Evolutionary conservation across 2,888 invertebrate species (phyloP), one percentile per base, ranked within the genome.

Genomic region (Drosophila borealis): DNA sequence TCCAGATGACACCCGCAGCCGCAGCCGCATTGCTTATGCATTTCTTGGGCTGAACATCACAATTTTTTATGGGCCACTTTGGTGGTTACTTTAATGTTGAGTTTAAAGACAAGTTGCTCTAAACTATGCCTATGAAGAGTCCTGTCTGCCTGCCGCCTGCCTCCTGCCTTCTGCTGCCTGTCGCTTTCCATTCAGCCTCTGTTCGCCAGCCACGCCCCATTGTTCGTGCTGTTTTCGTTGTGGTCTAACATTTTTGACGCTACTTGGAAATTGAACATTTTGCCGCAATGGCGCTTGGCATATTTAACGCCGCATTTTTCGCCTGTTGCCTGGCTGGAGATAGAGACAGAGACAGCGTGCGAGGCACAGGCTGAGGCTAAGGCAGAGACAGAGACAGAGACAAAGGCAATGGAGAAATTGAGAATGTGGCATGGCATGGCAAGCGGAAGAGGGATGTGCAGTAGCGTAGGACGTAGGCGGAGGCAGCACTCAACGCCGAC

Each of bases 231-330:
- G 10, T 9, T 3, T 11, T 49, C 21, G 42, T 44, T 72, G 65
- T 41, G 65, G 59, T 51, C 42, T 25, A 49, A 57, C 71, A 71
- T 68, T 73, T 80, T 77, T 62, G 69, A 67, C 63, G 62, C 79
- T 66, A 53, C 46, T 81, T 68, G 72, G 57, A 88, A 81, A 88
- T 81, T 75, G 68, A 88, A 79, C 80, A 88, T 85, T 81, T 88
- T 81, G 85, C 85, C 85, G 75, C 75, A 81, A 81, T 70, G 81
- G 60, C 70, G 81, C 54, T 48, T 53, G 44, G 56, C 69, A 57
- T 49, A 55, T 67, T 67, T 50, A 60, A 75, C 70, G 70, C 59
- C 69, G 14, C 62, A 69, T 64, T 60, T 69, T 78, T 59, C 65
- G 88, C 81, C 78, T 84, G 85, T 88, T 78, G 85, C 79, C 65